phyloP scores from a whole-genome alignment of 2,888 invertebrate genomes.

The Ethmia dodecea region DNA sequence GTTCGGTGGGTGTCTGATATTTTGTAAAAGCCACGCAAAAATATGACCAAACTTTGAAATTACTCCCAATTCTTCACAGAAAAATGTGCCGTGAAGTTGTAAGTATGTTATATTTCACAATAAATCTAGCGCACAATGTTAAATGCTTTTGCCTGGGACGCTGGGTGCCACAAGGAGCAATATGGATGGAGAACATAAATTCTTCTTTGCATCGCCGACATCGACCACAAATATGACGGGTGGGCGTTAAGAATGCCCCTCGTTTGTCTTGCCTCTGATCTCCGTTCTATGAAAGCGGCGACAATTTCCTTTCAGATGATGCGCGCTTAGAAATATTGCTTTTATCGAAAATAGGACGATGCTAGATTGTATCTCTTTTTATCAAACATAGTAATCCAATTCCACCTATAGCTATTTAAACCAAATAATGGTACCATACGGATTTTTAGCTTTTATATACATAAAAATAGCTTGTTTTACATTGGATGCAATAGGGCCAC shows the following conservation, averaged over 20 bases:
- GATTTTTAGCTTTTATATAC: no score
- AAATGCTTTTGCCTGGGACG: constrained; percentile 16
- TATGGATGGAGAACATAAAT: constrained; percentile 45
- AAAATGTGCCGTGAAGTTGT: constrained; percentile 19
- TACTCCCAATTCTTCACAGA: constrained; percentile 16
- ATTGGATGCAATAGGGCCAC: no score
- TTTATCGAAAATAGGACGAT: no score
- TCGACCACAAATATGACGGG: constrained; percentile 37
- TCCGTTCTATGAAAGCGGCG: constrained; percentile 1
- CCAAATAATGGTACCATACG: no score
- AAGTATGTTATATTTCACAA: constrained; percentile 30
- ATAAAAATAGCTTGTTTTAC: no score
- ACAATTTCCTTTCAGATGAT: no score
- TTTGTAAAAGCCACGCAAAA: background rate
- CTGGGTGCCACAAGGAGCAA: constrained; percentile 15
- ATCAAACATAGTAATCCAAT: no score
- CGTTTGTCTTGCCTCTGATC: constrained; percentile 21
- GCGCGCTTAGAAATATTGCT: no score
- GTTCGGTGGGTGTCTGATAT: no score
- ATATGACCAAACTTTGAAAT: background rate
- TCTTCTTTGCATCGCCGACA: constrained; percentile 46
- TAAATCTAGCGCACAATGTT: constrained; percentile 36
- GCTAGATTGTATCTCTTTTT: no score
- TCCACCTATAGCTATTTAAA: no score
- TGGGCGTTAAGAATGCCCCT: constrained; percentile 25